A percentile compares a stretch with the other conserved stretches of the same genome.
These are phyloP conservation scores for Hemicentrotus pulcherrimus DNA, from an alignment of 35 echinoderm and acorn worm genomes.

Conservation along the genomic window DNA sequence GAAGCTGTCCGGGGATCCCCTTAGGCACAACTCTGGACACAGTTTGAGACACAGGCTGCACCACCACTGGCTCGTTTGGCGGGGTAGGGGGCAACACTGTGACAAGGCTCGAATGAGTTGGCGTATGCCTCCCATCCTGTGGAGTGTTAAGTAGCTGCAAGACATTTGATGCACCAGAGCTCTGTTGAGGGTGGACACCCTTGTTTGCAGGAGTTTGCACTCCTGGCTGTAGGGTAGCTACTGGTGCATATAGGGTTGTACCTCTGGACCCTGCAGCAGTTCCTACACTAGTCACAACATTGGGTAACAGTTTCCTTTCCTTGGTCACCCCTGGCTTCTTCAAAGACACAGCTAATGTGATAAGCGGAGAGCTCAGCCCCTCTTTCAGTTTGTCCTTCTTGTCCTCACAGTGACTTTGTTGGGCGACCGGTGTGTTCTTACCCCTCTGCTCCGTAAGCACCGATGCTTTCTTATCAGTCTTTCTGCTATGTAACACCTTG, in stretches of 20 bases:
- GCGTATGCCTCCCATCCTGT: background rate
- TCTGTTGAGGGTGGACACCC: background rate
- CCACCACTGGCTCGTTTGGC: background rate
- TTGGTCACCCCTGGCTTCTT: background rate
- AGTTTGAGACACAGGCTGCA: background rate
- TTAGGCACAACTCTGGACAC: background rate
- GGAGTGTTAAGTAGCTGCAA: background rate
- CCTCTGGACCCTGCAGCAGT: background rate
- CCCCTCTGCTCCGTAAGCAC: background rate
- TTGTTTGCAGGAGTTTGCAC: background rate
- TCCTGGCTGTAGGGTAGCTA: background rate
- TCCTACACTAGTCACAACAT: background rate
- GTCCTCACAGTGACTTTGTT: background rate
- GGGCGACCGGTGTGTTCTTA: background rate
- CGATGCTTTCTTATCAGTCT: background rate
- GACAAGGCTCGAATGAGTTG: background rate
- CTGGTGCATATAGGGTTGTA: background rate
- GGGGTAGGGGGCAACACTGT: slow-evolving; percentile 10
- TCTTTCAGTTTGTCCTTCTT: background rate
- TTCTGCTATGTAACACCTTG: background rate
- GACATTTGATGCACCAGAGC: background rate
- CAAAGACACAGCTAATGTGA: background rate
- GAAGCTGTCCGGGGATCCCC: background rate
- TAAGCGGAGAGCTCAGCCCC: background rate
- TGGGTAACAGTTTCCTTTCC: background rate